Base-by-base conservation (phyloP, 2,113 vertebrate species). In the Equus przewalskii region DNA sequence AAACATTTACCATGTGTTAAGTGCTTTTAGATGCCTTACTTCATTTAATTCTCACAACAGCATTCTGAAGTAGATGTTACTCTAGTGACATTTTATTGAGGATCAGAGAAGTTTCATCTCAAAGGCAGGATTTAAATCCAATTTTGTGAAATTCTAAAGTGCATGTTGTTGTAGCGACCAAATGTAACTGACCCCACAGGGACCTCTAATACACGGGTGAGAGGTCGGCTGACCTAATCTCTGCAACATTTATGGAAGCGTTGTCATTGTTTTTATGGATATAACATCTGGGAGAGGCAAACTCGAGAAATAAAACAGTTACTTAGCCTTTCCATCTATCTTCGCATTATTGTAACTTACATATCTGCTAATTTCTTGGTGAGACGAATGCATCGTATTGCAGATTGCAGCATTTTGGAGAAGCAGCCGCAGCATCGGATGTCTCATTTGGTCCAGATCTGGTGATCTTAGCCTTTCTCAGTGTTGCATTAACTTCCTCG, bases 101-200 rank as follows among this genome's bases (percentile, higher is more conserved):
- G 19, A 82, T 28, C 65, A 81, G 83, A 90, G 64, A 94, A 75
- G 10, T 73, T 85, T 82, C 16, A 72, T 93, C 5, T 97, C 62
- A 67, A 58, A 90, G 79, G 28, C 22, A 72, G 75, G 41, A 93
- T 94, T 91, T 82, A 86, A 92, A 83, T 75, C 41, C 24, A 64
- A 24, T 69, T 78, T 30, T 44, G 33, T 94, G 91, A 78, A 72
- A 91, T 89, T 93, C 81, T 84, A n/a, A 96, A 84, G 30, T 80
- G 6, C 36, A 5, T 22, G 28, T 44, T 69, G 65, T 26, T 11
- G 2, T 60, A 69, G 62, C 16, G 16, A 62, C 54, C 28, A 76
- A 60, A 69, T 76, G 36, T 64, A 49, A 3, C 6, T 46, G 11
- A 54, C 44, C n/a, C 13, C 12, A 7, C 44, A 51, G n/a, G 46